Conservation (phyloP, 1,140 invertebrate species). For the Anthonomus grandis region DNA sequence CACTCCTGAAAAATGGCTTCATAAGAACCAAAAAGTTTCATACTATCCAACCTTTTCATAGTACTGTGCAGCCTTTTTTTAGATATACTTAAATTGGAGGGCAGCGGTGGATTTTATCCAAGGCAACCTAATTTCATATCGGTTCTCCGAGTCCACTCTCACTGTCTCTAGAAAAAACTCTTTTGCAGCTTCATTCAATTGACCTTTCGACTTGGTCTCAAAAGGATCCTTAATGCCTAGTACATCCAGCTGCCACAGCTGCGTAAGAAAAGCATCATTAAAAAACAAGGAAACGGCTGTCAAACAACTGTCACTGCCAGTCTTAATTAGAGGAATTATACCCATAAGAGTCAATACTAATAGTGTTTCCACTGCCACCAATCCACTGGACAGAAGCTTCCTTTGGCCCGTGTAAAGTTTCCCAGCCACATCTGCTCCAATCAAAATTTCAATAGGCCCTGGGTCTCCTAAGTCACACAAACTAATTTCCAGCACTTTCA, state of each 20-base stretch:
- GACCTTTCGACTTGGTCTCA: neutral
- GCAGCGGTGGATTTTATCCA: neutral
- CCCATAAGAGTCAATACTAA: slow-evolving; percentile 44
- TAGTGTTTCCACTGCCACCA: slow-evolving; percentile 41
- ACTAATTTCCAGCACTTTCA: slow-evolving; percentile 1
- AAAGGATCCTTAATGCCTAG: slow-evolving; percentile 6
- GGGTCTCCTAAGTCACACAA: slow-evolving; percentile 3
- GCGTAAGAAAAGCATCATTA: neutral
- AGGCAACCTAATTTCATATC: slow-evolving; percentile 17
- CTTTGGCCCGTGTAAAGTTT: slow-evolving; percentile 36
- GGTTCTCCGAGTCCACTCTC: slow-evolving; percentile 3
- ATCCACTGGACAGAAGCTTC: slow-evolving; percentile 33
- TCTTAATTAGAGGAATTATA: slow-evolving; percentile 18
- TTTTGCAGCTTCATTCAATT: neutral
- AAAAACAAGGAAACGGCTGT: neutral
- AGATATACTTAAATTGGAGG: too few relatives aligned
- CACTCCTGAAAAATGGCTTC: slow-evolving; percentile 28
- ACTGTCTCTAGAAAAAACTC: slow-evolving; percentile 10
- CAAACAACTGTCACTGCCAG: neutral
- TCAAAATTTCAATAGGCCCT: slow-evolving; percentile 19
- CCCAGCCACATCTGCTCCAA: slow-evolving; percentile 18
- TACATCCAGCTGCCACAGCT: slow-evolving; percentile 9
- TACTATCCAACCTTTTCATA: slow-evolving; percentile 7
- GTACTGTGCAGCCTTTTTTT: slow-evolving; percentile 10
- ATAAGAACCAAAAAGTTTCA: slow-evolving; percentile 12